phyloP scores from a whole-genome alignment of 2,888 invertebrate genomes.

The Asteroscopus sphinx region DNA sequence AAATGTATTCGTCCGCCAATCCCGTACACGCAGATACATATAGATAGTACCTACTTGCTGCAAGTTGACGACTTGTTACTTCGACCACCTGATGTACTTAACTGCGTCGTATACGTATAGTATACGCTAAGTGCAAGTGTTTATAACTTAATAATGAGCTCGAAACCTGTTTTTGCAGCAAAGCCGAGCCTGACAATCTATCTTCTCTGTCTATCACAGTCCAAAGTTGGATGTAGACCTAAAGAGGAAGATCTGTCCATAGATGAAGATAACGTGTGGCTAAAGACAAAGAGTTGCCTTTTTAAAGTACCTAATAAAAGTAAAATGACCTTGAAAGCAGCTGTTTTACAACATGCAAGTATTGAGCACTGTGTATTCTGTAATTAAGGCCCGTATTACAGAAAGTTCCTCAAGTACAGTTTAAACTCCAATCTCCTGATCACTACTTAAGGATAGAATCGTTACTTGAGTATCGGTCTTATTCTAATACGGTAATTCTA shows the following conservation, averaged over 20 bases:
- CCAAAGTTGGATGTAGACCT: slow-evolving; percentile 17
- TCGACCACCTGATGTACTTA: slow-evolving; percentile 37
- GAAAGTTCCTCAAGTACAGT: too few species aligned
- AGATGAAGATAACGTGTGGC: background rate
- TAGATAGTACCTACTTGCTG: slow-evolving; percentile 7
- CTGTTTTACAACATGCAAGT: slow-evolving; percentile 14
- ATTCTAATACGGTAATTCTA: too few species aligned
- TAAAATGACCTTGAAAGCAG: slow-evolving; percentile 18
- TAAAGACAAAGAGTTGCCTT: background rate
- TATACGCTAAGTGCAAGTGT: slow-evolving; percentile 47
- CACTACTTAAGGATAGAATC: too few species aligned
- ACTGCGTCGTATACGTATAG: slow-evolving; percentile 36
- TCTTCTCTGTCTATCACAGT: slow-evolving; percentile 19
- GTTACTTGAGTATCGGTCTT: too few species aligned
- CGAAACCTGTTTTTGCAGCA: slow-evolving; percentile 39
- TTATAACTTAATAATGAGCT: slow-evolving; percentile 52
- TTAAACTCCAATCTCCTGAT: too few species aligned
- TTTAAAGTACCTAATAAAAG: slow-evolving; percentile 2
- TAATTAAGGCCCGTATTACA: too few species aligned
- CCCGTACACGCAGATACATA: slow-evolving; percentile 21
- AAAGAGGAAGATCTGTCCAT: too few species aligned
- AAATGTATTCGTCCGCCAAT: slow-evolving; percentile 52
- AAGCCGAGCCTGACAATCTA: slow-evolving; percentile 39
- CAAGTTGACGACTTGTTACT: slow-evolving; percentile 44
- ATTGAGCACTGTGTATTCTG: background rate